These are phyloP conservation scores for Willowsia nigromaculata DNA, from an alignment of 2,888 invertebrate species.

Conservation along the genomic window DNA sequence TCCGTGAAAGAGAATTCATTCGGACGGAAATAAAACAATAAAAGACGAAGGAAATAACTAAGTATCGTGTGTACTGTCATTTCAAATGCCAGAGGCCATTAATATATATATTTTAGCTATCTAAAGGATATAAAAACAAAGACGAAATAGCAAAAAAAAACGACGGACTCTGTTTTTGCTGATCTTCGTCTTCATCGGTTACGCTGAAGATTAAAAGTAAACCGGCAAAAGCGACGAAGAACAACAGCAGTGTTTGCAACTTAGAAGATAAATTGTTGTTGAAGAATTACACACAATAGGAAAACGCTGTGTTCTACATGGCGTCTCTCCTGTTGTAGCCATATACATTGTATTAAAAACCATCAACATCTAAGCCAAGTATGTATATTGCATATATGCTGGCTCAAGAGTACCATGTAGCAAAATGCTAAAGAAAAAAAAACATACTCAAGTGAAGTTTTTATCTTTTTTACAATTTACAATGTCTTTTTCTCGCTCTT, in stretches of 20 bases:
- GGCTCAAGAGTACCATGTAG: not conserved
- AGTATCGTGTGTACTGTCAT: not conserved
- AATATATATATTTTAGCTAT: not conserved
- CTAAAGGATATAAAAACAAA: not conserved
- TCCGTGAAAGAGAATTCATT: not conserved
- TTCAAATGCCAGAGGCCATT: not conserved
- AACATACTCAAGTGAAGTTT: slow-evolving; percentile 32
- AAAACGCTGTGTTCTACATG: not conserved
- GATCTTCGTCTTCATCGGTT: not conserved
- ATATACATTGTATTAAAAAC: slow-evolving; percentile 5
- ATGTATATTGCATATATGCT: too few species aligned
- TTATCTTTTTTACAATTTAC: slow-evolving; percentile 29
- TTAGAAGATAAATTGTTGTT: slow-evolving; percentile 4
- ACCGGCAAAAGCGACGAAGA: not conserved
- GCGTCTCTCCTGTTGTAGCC: not conserved
- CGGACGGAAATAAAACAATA: not conserved
- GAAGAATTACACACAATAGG: not conserved
- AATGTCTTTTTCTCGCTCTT: not conserved
- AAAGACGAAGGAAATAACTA: not conserved
- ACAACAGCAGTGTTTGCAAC: not conserved
- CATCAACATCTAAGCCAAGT: not conserved
- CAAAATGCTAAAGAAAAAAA: not conserved
- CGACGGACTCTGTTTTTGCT: not conserved
- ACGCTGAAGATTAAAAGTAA: not conserved
- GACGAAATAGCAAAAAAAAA: not conserved